These are phyloP conservation scores for Sepioteuthis lessoniana DNA, from an alignment of 2,888 invertebrate genomes.

Conservation along the genomic window DNA sequence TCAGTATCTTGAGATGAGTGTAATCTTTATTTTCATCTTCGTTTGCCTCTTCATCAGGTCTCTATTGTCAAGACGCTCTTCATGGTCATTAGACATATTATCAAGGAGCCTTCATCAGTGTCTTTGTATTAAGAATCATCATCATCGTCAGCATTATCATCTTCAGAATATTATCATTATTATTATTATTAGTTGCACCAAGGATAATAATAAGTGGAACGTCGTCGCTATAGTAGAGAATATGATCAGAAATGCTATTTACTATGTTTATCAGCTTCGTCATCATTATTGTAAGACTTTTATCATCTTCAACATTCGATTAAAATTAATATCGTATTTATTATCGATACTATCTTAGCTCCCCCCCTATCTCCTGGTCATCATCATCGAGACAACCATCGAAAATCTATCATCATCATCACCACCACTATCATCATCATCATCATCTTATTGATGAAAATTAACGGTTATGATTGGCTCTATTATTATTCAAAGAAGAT, in stretches of 20 bases:
- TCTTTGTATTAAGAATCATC: neutral
- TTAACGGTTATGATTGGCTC: too few species aligned
- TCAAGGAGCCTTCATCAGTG: slow-evolving; percentile 9
- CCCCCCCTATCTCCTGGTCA: too few species aligned
- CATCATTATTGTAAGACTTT: neutral
- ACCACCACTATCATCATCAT: too few species aligned
- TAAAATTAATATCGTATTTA: neutral
- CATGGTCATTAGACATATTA: neutral
- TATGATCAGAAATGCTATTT: neutral
- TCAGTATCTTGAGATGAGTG: neutral
- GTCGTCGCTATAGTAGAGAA: neutral
- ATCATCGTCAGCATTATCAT: too few species aligned
- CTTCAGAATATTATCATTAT: neutral
- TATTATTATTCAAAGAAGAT: too few species aligned
- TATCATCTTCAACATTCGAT: neutral
- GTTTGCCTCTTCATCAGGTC: neutral
- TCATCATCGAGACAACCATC: too few species aligned
- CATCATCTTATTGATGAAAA: too few species aligned
- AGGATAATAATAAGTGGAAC: neutral
- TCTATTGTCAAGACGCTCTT: slow-evolving; percentile 12
- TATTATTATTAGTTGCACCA: neutral
- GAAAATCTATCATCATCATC: too few species aligned
- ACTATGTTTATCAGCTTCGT: neutral
- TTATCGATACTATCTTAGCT: neutral
- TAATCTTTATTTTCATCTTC: slow-evolving; percentile 33